Conservation (phyloP, 2,888 invertebrate species). For the Hemistola chrysoprasaria region DNA sequence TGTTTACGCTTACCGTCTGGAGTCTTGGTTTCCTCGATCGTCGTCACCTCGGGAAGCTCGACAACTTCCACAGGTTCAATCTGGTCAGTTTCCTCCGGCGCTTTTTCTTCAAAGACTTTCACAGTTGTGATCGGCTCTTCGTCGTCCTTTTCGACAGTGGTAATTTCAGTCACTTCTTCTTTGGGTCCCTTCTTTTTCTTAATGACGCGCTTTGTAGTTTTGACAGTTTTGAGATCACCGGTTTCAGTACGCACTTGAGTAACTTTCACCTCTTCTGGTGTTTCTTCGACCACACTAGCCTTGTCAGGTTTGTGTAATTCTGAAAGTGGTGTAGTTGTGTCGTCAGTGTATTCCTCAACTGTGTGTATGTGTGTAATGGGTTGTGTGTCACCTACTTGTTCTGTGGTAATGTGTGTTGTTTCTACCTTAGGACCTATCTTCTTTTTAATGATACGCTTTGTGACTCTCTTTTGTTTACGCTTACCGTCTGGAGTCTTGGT, state of each 20-base stretch:
- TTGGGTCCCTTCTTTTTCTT: conserved; percentile 48
- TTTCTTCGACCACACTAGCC: no score
- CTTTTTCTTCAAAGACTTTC: conserved; percentile 31
- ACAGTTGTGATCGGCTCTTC: conserved; percentile 1
- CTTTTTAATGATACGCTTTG: conserved; percentile 36
- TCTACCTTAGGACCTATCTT: conserved; percentile 40
- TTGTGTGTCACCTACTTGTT: conserved; percentile 31
- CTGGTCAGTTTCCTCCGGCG: conserved; percentile 47
- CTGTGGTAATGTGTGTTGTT: conserved; percentile 42
- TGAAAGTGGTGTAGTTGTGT: conserved; percentile 25
- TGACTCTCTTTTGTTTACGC: conserved; percentile 37
- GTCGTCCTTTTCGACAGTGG: conserved; percentile 40
- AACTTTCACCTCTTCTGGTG: no score
- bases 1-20: conserved; percentile 24
- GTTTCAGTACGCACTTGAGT: no score
- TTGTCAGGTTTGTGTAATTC: no score
- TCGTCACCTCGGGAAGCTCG: conserved; percentile 38
- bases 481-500: conserved; percentile 37
- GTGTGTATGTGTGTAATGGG: conserved; percentile 38
- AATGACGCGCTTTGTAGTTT: neutral
- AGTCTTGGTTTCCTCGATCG: conserved; percentile 20
- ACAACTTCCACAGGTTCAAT: conserved; percentile 59
- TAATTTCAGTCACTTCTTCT: conserved; percentile 50
- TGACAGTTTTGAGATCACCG: no score
- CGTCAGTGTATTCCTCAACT: conserved; percentile 42